Conservation (phyloP, 2,113 vertebrate species). For the Oreotragus oreotragus region DNA sequence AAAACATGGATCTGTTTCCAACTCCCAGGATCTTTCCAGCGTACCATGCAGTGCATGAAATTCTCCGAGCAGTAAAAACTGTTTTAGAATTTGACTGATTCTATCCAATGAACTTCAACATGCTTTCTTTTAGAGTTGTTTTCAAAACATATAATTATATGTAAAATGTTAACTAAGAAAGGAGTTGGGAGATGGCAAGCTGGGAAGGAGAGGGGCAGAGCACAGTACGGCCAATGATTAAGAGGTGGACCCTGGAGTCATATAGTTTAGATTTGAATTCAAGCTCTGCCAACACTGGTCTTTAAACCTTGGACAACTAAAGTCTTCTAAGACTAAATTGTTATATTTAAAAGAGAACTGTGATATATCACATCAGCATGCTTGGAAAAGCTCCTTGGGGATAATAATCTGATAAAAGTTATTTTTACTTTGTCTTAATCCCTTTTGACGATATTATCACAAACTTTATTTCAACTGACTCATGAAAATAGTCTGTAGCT, state of each 20-base stretch:
- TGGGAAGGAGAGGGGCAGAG: neutral
- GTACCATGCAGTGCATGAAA: neutral
- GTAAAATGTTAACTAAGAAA: neutral
- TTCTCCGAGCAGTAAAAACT: neutral
- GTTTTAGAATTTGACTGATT: neutral
- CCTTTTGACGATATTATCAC: neutral
- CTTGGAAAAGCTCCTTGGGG: neutral
- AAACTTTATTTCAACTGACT: slow-evolving; percentile 2
- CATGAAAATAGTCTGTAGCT: neutral
- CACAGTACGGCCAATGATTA: neutral
- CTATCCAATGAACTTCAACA: neutral
- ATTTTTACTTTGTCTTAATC: slow-evolving; percentile 20
- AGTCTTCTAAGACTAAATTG: neutral
- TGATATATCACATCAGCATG: neutral
- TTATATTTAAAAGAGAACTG: neutral
- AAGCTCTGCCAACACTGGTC: neutral
- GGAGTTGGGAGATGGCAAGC: neutral
- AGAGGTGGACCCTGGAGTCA: neutral
- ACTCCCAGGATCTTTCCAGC: neutral
- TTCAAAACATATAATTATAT: neutral
- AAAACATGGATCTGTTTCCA: neutral
- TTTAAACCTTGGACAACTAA: neutral
- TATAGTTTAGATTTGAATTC: neutral
- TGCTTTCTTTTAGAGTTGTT: neutral
- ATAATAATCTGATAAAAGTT: neutral